phyloP scores from a whole-genome alignment of 1,140 invertebrate species.

The Diachasma alloeum region DNA sequence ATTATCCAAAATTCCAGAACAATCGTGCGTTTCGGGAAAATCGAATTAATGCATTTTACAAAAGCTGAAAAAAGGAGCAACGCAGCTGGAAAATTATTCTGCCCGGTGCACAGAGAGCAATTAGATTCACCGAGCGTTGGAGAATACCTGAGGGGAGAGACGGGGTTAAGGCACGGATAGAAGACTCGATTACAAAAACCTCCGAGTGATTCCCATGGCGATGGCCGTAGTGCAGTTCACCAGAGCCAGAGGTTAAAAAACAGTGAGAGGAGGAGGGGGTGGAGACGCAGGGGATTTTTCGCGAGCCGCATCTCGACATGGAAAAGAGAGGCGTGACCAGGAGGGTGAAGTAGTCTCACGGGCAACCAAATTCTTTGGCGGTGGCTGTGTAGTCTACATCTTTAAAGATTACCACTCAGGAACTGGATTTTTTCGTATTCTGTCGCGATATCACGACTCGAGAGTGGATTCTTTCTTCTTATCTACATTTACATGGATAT shows the following conservation, averaged over 20 bases:
- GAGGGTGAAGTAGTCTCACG: not conserved
- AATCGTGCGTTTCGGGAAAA: not conserved
- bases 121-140: not conserved
- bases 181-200: conserved; percentile 17
- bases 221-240: not conserved
- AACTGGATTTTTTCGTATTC: not conserved
- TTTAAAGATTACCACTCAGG: conserved; percentile 1
- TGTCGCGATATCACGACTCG: not conserved
- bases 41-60: not conserved
- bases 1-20: not conserved
- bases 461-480: too few relatives aligned
- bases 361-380: not conserved
- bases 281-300: not conserved
- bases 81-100: not conserved
- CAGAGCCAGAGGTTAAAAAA: not conserved
- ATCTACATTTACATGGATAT: too few relatives aligned
- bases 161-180: not conserved
- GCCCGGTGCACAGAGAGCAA: conserved; percentile 5
- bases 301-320: not conserved
- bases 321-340: conserved; percentile 16
- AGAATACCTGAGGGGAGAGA: not conserved
- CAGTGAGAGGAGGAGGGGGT: not conserved
- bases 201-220: not conserved
- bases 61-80: not conserved
- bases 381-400: conserved; percentile 12